Evolutionary conservation across 2,888 invertebrate species (phyloP).

Genomic region (Drosophila colorata): DNA sequence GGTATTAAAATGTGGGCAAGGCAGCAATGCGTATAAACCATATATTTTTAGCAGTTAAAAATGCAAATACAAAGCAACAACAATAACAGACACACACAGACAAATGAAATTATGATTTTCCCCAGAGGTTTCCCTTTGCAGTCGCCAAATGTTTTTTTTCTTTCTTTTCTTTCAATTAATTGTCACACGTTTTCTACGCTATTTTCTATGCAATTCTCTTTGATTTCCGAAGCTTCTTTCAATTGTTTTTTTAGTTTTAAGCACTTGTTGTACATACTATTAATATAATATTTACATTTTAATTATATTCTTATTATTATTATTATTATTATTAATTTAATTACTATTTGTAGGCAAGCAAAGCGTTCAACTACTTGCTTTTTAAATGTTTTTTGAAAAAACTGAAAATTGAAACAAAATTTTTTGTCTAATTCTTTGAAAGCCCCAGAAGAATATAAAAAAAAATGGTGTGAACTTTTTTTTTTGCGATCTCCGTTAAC

Average conservation of each 20-base stretch:
- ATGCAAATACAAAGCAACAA: conserved; percentile 21
- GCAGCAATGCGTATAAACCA: conserved; percentile 24
- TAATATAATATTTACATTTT: conserved; percentile 33
- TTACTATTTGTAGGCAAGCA: conserved; percentile 54
- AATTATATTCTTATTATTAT: conserved; percentile 55
- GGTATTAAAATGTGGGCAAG: conserved; percentile 48
- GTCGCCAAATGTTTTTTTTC: conserved; percentile 34
- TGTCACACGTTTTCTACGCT: conserved; percentile 25
- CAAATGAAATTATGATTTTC: conserved; percentile 13
- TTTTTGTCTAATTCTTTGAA: conserved; percentile 32
- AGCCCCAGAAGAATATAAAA: conserved; percentile 24
- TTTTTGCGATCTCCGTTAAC: conserved; percentile 65
- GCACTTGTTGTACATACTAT: conserved; percentile 71
- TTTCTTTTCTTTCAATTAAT: background rate
- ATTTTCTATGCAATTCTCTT: conserved; percentile 26
- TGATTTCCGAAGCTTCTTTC: conserved; percentile 34
- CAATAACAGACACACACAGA: conserved; percentile 9
- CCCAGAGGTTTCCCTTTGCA: conserved; percentile 27
- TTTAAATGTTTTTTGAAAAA: conserved; percentile 78
- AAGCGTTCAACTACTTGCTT: conserved; percentile 73
- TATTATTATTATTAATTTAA: conserved; percentile 51
- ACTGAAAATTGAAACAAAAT: conserved; percentile 59
- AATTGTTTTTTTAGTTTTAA: conserved; percentile 75
- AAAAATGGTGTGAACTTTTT: conserved; percentile 62
- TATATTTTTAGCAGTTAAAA: conserved; percentile 56